Evolutionary conservation across 2,797 vertebrate species (phyloP).

Genomic region (Notoglanidium macrostoma): DNA sequence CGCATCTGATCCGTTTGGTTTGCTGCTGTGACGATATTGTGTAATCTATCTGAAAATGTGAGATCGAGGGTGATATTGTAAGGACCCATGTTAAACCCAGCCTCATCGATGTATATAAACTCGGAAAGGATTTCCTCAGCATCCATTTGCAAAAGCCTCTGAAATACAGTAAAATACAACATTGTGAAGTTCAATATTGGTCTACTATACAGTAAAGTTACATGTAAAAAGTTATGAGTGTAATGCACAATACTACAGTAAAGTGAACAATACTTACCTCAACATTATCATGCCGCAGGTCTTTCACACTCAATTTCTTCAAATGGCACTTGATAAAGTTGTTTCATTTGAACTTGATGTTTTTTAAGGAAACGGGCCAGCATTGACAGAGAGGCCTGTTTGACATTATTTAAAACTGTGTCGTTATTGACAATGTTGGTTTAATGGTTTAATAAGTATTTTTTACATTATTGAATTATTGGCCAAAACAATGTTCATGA

Average conservation of each 20-base stretch:
- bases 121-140: background rate
- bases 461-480: background rate
- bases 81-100: constrained; percentile 1
- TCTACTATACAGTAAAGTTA: background rate
- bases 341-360: constrained; percentile 38
- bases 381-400: constrained; percentile 26
- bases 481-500: background rate
- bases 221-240: constrained; percentile 18
- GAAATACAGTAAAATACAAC: constrained; percentile 2
- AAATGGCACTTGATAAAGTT: constrained; percentile 30
- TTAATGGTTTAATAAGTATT: no score
- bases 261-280: no score
- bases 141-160: constrained; percentile 36
- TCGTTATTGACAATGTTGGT: background rate
- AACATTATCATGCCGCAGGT: constrained; percentile 39
- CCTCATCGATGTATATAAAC: constrained; percentile 9
- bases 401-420: constrained; percentile 42
- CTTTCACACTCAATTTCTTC: no score
- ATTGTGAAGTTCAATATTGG: constrained; percentile 15
- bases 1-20: background rate
- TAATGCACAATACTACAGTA: constrained; percentile 25
- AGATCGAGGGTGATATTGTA: constrained; percentile 20
- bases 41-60: constrained; percentile 30
- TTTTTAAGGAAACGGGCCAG: constrained; percentile 10
- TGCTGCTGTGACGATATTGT: constrained; percentile 33